These are phyloP conservation scores for Macrotus californicus DNA, from an alignment of 2,113 vertebrate genomes.

Conservation along the genomic window DNA sequence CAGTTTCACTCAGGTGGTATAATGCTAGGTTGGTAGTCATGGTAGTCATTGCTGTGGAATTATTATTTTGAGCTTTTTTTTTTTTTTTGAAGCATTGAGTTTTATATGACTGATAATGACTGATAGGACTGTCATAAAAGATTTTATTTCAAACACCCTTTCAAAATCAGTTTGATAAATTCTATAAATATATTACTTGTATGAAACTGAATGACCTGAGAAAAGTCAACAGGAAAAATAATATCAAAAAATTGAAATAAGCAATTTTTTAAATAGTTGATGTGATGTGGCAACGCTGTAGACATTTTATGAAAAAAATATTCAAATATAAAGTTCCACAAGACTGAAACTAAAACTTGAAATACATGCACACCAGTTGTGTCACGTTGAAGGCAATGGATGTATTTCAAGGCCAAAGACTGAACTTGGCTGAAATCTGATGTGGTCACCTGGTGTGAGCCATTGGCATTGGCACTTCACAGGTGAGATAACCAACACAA, in stretches of 20 bases:
- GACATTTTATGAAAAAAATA: background rate
- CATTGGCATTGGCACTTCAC: background rate
- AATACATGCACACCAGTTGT: background rate
- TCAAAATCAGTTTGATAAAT: background rate
- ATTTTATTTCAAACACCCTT: background rate
- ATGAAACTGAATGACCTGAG: slow-evolving; percentile 38
- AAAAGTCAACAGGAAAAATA: slow-evolving; percentile 20
- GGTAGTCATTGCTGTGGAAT: slow-evolving; percentile 4
- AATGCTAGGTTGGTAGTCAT: background rate
- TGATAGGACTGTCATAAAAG: slow-evolving; percentile 11
- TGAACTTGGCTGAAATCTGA: background rate
- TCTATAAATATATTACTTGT: background rate
- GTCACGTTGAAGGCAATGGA: background rate
- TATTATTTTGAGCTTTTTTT: slow-evolving; percentile 22
- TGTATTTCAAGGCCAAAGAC: background rate
- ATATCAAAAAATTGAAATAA: background rate
- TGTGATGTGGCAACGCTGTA: background rate
- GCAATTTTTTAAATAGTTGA: background rate
- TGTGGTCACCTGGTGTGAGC: background rate
- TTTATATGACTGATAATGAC: slow-evolving; percentile 31
- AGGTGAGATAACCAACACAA: background rate
- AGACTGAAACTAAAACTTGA: background rate
- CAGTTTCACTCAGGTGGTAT: slow-evolving; percentile 57
- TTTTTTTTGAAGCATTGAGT: background rate
- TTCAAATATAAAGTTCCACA: background rate